Percentiles rank a stretch among this genome's conserved stretches.
Conservation (phyloP, 2,888 invertebrate species). For the Spodoptera exigua region DNA sequence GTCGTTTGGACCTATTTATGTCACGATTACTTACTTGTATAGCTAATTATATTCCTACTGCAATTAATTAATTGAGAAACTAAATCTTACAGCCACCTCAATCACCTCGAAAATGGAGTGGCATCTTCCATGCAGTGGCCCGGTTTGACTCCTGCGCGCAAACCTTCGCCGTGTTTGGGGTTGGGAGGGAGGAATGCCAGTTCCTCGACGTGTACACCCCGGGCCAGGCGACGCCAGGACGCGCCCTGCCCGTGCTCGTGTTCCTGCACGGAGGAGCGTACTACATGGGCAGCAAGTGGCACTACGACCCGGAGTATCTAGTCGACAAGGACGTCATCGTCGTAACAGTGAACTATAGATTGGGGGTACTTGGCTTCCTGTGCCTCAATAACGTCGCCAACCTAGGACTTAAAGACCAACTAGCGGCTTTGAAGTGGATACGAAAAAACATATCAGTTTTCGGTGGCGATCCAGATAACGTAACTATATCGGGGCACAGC, state of each 20-base stretch:
- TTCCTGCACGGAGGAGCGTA: constrained; percentile 84
- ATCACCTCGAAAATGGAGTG: constrained; percentile 72
- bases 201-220: constrained; percentile 79
- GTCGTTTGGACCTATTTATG: no score
- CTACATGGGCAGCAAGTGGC: constrained; percentile 80
- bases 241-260: constrained; percentile 76
- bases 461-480: constrained; percentile 84
- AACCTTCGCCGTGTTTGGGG: constrained; percentile 64
- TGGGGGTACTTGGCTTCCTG: constrained; percentile 81
- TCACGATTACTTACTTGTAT: no score
- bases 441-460: constrained; percentile 77
- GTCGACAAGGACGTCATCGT: constrained; percentile 76
- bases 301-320: constrained; percentile 82
- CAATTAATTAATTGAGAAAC: no score
- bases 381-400: constrained; percentile 79
- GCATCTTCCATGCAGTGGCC: constrained; percentile 71
- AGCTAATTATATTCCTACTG: no score
- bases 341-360: constrained; percentile 79
- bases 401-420: constrained; percentile 81
- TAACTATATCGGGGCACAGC: constrained; percentile 82
- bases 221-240: constrained; percentile 50
- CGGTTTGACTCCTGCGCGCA: constrained; percentile 75
- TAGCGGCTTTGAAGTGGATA: constrained; percentile 83
- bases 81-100: constrained; percentile 72
- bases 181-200: constrained; percentile 79